These are phyloP conservation scores for Strongylocentrotus purpuratus DNA, from an alignment of 35 echinoderm and acorn worm species.

Conservation along the genomic window DNA sequence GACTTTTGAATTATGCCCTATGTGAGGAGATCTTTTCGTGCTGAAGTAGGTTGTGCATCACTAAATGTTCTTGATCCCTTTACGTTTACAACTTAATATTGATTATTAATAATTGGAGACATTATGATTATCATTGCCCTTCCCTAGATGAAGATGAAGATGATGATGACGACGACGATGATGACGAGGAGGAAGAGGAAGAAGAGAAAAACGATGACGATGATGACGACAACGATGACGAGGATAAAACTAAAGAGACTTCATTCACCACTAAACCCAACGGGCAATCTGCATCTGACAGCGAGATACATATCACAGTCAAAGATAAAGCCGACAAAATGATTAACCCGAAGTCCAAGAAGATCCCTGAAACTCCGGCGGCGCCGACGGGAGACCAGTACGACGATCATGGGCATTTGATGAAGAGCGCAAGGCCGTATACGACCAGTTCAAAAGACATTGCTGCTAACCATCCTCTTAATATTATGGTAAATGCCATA, in stretches of 20 bases:
- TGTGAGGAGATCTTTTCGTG: too few species aligned
- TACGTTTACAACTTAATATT: too few species aligned
- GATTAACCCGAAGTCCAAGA: background rate
- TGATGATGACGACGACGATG: background rate
- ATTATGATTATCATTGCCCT: background rate
- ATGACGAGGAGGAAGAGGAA: background rate
- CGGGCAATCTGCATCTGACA: background rate
- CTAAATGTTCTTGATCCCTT: too few species aligned
- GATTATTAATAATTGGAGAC: too few species aligned
- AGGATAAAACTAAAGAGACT: background rate
- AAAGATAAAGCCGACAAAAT: background rate
- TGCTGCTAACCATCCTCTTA: constrained; percentile 87
- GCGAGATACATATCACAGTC: background rate
- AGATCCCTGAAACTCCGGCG: constrained; percentile 2
- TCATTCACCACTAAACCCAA: background rate
- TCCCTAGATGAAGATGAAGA: background rate
- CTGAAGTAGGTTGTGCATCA: too few species aligned
- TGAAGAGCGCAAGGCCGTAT: constrained; percentile 59
- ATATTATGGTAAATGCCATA: constrained; percentile 76
- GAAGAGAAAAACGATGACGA: background rate
- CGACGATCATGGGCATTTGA: constrained; percentile 72
- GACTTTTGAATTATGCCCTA: too few species aligned
- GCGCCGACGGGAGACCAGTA: constrained; percentile 44
- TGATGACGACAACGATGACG: background rate
- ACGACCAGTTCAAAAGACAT: constrained; percentile 60